Conservation (phyloP, 2,888 invertebrate species). For the Orthonychiurus folsomi region DNA sequence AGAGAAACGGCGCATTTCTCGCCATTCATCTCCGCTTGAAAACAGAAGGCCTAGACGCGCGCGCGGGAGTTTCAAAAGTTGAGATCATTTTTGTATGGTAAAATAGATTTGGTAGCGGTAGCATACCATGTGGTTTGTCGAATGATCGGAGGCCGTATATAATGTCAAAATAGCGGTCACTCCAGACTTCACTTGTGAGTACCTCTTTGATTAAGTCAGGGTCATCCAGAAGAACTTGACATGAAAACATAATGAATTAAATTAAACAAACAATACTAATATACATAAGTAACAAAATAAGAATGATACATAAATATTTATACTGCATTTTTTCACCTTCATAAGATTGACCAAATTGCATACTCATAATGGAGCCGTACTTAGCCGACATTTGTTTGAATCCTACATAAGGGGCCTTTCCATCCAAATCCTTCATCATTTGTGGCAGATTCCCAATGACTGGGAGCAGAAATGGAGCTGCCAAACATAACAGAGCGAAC, state of each 20-base stretch:
- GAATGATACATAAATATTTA: no score
- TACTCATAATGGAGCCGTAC: slow-evolving; percentile 2
- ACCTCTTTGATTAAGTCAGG: slow-evolving; percentile 25
- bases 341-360: not conserved
- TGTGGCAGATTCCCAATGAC: not conserved
- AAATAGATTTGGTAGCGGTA: no score
- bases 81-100: not conserved
- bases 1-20: slow-evolving; percentile 37
- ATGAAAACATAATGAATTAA: not conserved
- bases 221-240: slow-evolving; percentile 28
- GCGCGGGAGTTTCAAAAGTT: not conserved
- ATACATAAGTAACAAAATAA: not conserved
- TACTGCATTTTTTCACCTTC: no score
- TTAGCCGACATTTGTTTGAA: not conserved
- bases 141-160: slow-evolving; percentile 28
- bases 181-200: slow-evolving; percentile 20
- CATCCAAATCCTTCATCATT: not conserved
- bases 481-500: no score
- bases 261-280: not conserved
- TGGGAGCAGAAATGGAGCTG: slow-evolving; percentile 7
- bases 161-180: slow-evolving; percentile 22
- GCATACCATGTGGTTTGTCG: slow-evolving; percentile 28
- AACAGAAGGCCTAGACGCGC: slow-evolving; percentile 26
- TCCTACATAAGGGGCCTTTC: not conserved
- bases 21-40: slow-evolving; percentile 35